Percentiles rank a stretch among this genome's conserved stretches.
These are phyloP conservation scores for Epinotia demarniana DNA, from an alignment of 2,888 invertebrate species.

Conservation along the genomic window DNA sequence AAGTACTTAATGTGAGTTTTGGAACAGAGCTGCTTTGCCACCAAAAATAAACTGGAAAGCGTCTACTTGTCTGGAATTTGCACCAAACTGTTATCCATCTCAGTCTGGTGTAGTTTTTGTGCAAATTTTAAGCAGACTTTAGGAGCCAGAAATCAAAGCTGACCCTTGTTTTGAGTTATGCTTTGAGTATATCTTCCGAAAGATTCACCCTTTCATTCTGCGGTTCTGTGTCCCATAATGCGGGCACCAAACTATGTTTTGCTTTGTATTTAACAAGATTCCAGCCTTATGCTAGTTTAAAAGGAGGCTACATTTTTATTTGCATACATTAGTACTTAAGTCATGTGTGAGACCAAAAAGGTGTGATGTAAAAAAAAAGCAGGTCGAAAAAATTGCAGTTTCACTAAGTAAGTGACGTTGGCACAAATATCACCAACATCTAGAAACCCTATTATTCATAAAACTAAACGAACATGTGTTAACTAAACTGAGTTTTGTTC, in stretches of 20 bases:
- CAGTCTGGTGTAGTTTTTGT: background rate
- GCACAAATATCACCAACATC: too few relatives aligned
- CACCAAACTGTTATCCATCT: background rate
- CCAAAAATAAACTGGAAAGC: background rate
- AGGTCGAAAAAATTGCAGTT: too few relatives aligned
- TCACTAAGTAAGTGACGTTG: too few relatives aligned
- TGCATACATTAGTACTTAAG: too few relatives aligned
- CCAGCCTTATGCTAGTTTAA: background rate
- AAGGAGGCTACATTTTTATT: background rate
- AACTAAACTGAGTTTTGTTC: too few relatives aligned
- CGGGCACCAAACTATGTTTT: constrained; percentile 34
- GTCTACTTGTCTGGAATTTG: background rate
- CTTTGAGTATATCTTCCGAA: constrained; percentile 49
- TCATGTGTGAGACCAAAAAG: too few relatives aligned
- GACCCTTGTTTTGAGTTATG: constrained; percentile 46
- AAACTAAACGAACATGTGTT: too few relatives aligned
- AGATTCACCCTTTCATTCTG: constrained; percentile 48
- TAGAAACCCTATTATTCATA: too few relatives aligned
- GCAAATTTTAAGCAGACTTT: background rate
- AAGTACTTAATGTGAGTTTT: background rate
- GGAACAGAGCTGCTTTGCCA: background rate
- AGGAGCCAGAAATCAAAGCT: constrained; percentile 46
- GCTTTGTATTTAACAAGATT: constrained; percentile 28
- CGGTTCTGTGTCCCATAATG: constrained; percentile 32
- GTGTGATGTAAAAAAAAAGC: too few relatives aligned